Base-by-base conservation (phyloP, 1,140 invertebrate species). In the Matsumurasca onukii region DNA sequence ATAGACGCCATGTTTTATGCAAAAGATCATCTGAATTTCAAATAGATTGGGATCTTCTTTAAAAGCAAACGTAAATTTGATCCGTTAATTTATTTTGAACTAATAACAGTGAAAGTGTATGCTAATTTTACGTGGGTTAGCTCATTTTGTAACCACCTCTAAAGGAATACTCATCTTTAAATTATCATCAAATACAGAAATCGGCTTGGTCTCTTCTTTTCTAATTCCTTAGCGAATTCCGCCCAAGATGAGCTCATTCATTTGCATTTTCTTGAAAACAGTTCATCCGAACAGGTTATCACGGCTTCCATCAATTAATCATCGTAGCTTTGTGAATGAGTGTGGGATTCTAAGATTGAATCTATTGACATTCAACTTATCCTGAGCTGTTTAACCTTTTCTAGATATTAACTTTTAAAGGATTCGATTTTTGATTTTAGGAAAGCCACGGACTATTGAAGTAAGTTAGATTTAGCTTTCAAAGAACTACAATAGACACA, bases 21-120 rank as follows among this genome's bases (percentile, higher is more conserved):
- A 59, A n/a, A 25, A 27, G 49, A 52, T 59, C 25, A 59, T 59
- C 55, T 59, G 55, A 59, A 59, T 59, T 59, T 59, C 55, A 59
- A 59, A 59, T 59, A 22, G 55, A 15, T 13, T 59, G 24, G 30
- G 22, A 22, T 59, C 55, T 59, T 29, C 55, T 59, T 59, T 59
- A 59, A 59, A 59, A n/a, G 55, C 30, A 59, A 59, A 27, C 55
- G 55, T 59, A 59, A 59, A 59, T 59, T 59, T 27, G 55, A 59
- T 59, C 55, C 55, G 55, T 59, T 59, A 59, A 59, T 59, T 59
- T 59, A 59, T 59, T 59, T 59, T 5, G 15, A 59, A 27, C 55
- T 24, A 59, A 59, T 59, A 59, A 59, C 55, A 27, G 55, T 59
- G 55, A 59, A 59, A 59, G 55, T 59, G 55, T 22, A 59, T 59